Evolutionary conservation across 1,140 invertebrate genomes (phyloP), one percentile per base, ranked within the genome.

Genomic region (Helicorthomorpha holstii): DNA sequence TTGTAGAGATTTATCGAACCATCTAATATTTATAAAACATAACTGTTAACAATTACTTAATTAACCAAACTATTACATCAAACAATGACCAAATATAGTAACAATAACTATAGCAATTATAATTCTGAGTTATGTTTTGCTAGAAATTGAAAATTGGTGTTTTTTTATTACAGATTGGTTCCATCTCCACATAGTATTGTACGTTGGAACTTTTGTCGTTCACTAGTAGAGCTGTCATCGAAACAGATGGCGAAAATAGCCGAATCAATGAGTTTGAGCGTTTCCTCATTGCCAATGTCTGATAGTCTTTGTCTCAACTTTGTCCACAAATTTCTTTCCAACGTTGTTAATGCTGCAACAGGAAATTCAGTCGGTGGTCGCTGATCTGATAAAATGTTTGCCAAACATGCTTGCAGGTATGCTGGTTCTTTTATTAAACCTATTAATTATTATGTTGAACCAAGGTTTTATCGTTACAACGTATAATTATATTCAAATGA

Each of bases 1-100:
- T 48, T 84, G 87, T 63, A 98, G 85, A 29, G 85, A 91, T 69
- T 98, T 98, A 65, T 98, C 95, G 71, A 94, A 98, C 95, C 95
- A 98, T 59, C 85, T 82, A 65, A 27, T 55, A 26, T 46, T 46
- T 51, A 22, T 49, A 64, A 64, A 61, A 52, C 24, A 54, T 24
- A 23, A 27, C 21, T 1, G 23, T 2, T 2, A 49, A n/a, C n/a
- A n/a, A n/a, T n/a, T n/a, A n/a, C n/a, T n/a, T n/a, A n/a, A n/a
- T n/a, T n/a, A n/a, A n/a, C n/a, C n/a, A n/a, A n/a, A n/a, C n/a
- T n/a, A n/a, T n/a, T n/a, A n/a, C n/a, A n/a, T n/a, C n/a, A n/a
- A n/a, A n/a, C n/a, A n/a, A n/a, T n/a, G n/a, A n/a, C n/a, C n/a
- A n/a, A n/a, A n/a, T n/a, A n/a, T n/a, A n/a, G n/a, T n/a, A n/a